phyloP scores from a whole-genome alignment of 2,113 vertebrate species.

The Loxodonta africana region DNA sequence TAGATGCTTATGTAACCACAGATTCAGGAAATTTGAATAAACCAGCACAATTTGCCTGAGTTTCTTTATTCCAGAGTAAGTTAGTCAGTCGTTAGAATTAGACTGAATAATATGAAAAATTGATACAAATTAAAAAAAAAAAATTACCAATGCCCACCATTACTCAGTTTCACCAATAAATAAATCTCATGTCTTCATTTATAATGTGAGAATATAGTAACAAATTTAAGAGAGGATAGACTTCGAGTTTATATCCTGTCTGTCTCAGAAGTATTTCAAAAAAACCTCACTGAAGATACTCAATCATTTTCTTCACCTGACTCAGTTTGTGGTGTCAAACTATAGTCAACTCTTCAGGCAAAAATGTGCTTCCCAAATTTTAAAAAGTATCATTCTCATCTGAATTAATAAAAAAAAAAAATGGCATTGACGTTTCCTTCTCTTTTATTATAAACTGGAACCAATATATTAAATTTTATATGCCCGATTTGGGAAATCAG shows the following conservation, averaged over 20 bases:
- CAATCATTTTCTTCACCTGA: conserved; percentile 35
- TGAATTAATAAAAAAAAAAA: conserved; percentile 6
- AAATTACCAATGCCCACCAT: background rate
- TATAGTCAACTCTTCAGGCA: conserved; percentile 31
- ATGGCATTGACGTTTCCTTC: conserved; percentile 40
- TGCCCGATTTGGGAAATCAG: conserved; percentile 83
- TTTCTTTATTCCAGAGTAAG: background rate
- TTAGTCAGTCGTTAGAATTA: background rate
- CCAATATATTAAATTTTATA: conserved; percentile 79
- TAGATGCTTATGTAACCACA: background rate
- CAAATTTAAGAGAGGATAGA: background rate
- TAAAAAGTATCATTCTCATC: conserved; percentile 34
- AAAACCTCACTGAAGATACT: conserved; percentile 27
- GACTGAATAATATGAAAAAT: background rate
- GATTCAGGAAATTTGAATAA: background rate
- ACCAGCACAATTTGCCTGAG: background rate
- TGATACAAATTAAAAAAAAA: background rate
- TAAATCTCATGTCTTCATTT: background rate
- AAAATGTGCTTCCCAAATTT: conserved; percentile 63
- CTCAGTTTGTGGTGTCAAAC: conserved; percentile 38
- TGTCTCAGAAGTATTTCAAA: background rate
- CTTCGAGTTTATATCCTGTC: background rate
- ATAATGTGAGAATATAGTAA: background rate
- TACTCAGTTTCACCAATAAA: background rate
- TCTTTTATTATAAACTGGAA: conserved; percentile 68